Percentiles rank a stretch among this genome's conserved stretches.
phyloP scores from a whole-genome alignment of 92 coral and sea anemone species.

The Bergia sp. region DNA sequence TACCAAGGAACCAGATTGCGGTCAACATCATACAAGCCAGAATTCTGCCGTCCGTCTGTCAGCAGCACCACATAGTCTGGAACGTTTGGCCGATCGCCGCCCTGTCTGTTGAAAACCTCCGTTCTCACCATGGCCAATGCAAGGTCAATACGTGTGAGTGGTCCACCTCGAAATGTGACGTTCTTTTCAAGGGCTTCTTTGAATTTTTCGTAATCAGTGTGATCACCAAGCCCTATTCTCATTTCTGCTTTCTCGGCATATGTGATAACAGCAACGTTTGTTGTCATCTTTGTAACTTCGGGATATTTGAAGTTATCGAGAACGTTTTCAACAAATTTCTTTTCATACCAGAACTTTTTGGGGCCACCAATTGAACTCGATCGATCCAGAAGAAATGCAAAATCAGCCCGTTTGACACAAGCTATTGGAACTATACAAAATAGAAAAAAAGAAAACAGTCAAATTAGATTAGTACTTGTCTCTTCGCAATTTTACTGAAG shows the following conservation, averaged over 20 bases:
- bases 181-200: neutral
- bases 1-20: neutral
- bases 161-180: neutral
- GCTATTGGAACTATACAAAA: slow-evolving; percentile 27
- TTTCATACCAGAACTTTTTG: neutral
- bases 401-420: slow-evolving; percentile 27
- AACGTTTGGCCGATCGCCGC: slow-evolving; percentile 18
- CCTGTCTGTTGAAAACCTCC: neutral
- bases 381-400: slow-evolving; percentile 30
- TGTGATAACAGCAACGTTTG: slow-evolving; percentile 18
- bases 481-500: no score
- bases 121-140: neutral
- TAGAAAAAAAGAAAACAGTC: neutral
- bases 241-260: slow-evolving; percentile 20
- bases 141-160: slow-evolving; percentile 13
- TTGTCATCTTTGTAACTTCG: slow-evolving; percentile 10
- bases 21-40: neutral
- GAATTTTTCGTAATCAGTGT: neutral
- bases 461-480: neutral
- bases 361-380: slow-evolving; percentile 38
- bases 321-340: neutral
- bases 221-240: slow-evolving; percentile 9
- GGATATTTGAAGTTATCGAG: slow-evolving; percentile 7
- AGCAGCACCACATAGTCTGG: slow-evolving; percentile 18
- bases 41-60: slow-evolving; percentile 42